These are phyloP conservation scores for Festucalex cinctus DNA, from an alignment of 2,113 vertebrate genomes.

Conservation along the genomic window DNA sequence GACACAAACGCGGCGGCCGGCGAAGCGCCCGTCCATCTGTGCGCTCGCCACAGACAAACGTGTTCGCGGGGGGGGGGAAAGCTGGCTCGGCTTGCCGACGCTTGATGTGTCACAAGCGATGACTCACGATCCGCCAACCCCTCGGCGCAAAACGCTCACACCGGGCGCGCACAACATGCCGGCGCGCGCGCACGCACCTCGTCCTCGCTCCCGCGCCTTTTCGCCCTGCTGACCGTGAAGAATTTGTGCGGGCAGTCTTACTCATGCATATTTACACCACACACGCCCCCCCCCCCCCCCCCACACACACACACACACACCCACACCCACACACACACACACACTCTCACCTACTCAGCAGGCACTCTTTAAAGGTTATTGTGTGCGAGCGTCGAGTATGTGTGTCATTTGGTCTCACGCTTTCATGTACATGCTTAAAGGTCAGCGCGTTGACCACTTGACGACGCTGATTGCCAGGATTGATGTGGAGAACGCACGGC, in stretches of 20 bases:
- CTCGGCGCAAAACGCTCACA: conserved; percentile 32
- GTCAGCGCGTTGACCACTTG: conserved; percentile 58
- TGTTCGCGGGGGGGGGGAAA: conserved; percentile 36
- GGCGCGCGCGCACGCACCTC: conserved; percentile 33
- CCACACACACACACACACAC: conserved; percentile 54
- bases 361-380: conserved; percentile 63
- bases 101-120: conserved; percentile 73
- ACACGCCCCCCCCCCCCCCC: too few relatives aligned
- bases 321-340: conserved; percentile 18
- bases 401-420: conserved; percentile 38
- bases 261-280: conserved; percentile 74
- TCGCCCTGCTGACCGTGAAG: conserved; percentile 69
- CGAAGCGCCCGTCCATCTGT: conserved; percentile 40
- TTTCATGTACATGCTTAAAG: conserved; percentile 60
- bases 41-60: conserved; percentile 44
- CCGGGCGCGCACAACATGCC: conserved; percentile 17
- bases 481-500: conserved; percentile 49
- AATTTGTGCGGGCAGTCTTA: conserved; percentile 69
- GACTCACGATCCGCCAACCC: conserved; percentile 70
- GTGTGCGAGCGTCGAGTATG: conserved; percentile 20
- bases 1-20: conserved; percentile 21
- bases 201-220: conserved; percentile 27
- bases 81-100: conserved; percentile 59
- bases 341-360: conserved; percentile 63
- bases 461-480: conserved; percentile 52